phyloP scores from a whole-genome alignment of 1,140 invertebrate genomes.

The Drosophila santomea region DNA sequence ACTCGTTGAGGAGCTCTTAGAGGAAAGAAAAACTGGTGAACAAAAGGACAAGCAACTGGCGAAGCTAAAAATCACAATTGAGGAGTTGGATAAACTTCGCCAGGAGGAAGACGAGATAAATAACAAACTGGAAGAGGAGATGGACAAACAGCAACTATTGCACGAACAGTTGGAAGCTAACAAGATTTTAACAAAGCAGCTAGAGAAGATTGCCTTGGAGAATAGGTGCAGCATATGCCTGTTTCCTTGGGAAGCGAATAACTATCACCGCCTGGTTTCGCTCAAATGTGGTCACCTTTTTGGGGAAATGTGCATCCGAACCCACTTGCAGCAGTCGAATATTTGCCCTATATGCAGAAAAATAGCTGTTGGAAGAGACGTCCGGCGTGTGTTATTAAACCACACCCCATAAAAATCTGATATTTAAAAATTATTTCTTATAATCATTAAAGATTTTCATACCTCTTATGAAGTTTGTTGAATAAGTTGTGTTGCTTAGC shows the following conservation, averaged over 20 bases:
- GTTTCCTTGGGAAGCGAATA: neutral
- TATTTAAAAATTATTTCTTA: no score
- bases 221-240: neutral
- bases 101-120: neutral
- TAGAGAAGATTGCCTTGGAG: neutral
- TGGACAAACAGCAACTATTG: no score
- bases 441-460: no score
- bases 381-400: neutral
- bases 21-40: neutral
- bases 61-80: neutral
- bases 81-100: neutral
- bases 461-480: no score
- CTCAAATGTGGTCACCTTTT: neutral
- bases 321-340: neutral
- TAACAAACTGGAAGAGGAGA: neutral
- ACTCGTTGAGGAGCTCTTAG: neutral
- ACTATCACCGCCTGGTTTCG: neutral
- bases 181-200: neutral
- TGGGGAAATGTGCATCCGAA: neutral
- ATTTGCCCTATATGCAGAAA: neutral
- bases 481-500: no score
- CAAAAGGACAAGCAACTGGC: neutral
- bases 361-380: neutral
- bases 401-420: no score
- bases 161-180: no score